Evolutionary conservation across 2,888 invertebrate species (phyloP).

Genomic region (Amiota minor): DNA sequence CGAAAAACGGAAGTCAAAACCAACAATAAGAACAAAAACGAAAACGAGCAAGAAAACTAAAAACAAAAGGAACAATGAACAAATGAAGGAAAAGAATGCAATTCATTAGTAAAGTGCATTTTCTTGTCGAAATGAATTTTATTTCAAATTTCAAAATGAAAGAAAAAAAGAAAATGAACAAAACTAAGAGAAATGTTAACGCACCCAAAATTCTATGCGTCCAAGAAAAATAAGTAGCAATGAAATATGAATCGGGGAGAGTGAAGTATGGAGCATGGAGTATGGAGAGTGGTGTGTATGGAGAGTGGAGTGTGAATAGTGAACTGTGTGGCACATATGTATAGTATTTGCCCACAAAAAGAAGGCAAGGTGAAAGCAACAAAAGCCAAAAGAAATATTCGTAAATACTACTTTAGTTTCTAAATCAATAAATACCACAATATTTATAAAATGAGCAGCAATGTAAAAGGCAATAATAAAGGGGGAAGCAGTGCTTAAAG

Average conservation of each 20-base stretch:
- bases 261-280: too few species aligned
- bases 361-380: too few species aligned
- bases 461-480: neutral
- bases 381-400: too few species aligned
- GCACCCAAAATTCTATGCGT: too few species aligned
- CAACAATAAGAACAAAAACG: conserved; percentile 35
- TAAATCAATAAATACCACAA: conserved; percentile 20
- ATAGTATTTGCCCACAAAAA: too few species aligned
- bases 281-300: too few species aligned
- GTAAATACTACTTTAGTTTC: neutral
- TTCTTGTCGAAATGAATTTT: conserved; percentile 50
- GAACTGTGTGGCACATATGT: too few species aligned
- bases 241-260: too few species aligned
- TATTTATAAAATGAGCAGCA: conserved; percentile 19
- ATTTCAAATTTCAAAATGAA: conserved; percentile 8
- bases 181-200: too few species aligned
- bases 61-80: neutral
- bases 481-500: neutral
- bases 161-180: too few species aligned
- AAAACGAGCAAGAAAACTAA: conserved; percentile 6
- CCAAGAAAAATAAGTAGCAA: too few species aligned
- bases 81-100: conserved; percentile 48
- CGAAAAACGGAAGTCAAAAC: conserved; percentile 6
- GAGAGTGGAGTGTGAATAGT: too few species aligned
- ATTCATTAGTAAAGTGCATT: conserved; percentile 64